Evolutionary conservation across 2,797 vertebrate species (phyloP).

Genomic region (Gephyroberyx darwinii): DNA sequence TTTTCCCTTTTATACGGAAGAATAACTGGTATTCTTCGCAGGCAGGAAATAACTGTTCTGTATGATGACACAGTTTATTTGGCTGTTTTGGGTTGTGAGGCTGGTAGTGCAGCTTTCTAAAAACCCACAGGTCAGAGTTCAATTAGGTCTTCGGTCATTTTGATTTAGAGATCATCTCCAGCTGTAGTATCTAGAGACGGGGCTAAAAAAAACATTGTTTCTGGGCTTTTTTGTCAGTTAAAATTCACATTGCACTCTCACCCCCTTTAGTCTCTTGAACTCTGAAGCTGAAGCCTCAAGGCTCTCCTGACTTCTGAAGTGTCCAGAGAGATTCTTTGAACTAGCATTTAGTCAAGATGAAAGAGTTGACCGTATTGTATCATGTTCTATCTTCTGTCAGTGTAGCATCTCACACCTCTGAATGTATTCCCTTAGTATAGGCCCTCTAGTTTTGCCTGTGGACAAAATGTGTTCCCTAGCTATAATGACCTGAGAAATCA

Average conservation of each 20-base stretch:
- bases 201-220: neutral
- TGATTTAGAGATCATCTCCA: neutral
- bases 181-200: neutral
- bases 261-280: slow-evolving; percentile 28
- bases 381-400: slow-evolving; percentile 9
- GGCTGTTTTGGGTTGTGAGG: slow-evolving; percentile 7
- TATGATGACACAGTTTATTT: slow-evolving; percentile 6
- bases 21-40: slow-evolving; percentile 25
- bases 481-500: slow-evolving; percentile 69
- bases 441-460: slow-evolving; percentile 38
- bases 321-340: slow-evolving; percentile 11
- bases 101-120: slow-evolving; percentile 2
- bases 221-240: slow-evolving; percentile 15
- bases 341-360: slow-evolving; percentile 14
- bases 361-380: slow-evolving; percentile 24
- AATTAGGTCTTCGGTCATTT: neutral
- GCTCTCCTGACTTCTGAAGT: slow-evolving; percentile 34
- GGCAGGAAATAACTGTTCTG: slow-evolving; percentile 23
- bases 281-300: slow-evolving; percentile 11
- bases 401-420: slow-evolving; percentile 26
- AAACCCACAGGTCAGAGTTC: neutral
- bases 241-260: neutral
- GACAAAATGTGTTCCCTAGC: slow-evolving; percentile 65
- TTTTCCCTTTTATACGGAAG: slow-evolving; percentile 32
- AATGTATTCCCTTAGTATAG: slow-evolving; percentile 30